Conservation (phyloP, 2,113 vertebrate species). For the Papio anubis region DNA sequence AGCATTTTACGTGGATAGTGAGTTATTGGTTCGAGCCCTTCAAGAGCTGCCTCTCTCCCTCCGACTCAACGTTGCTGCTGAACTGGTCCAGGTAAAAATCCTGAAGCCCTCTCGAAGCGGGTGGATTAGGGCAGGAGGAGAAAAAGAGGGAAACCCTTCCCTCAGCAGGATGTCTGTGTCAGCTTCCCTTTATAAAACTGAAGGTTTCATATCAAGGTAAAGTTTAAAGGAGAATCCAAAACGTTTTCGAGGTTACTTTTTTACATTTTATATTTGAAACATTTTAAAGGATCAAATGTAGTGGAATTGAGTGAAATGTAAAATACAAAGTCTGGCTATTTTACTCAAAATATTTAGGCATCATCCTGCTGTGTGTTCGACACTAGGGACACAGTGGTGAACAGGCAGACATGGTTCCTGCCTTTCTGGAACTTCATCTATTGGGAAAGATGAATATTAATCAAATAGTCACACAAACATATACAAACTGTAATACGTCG, state of each 20-base stretch:
- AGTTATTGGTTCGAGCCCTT: constrained; percentile 87
- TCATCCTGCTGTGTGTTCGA: background rate
- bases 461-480: background rate
- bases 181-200: background rate
- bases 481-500: background rate
- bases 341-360: background rate
- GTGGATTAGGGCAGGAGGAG: background rate
- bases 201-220: background rate
- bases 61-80: constrained; percentile 89
- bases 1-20: constrained; percentile 87
- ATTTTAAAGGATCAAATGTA: constrained; percentile 15
- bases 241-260: background rate
- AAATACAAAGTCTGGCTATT: background rate
- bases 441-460: background rate
- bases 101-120: too few species aligned
- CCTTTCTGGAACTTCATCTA: background rate
- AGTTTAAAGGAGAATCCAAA: constrained; percentile 6
- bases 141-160: background rate
- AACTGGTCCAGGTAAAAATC: constrained; percentile 90
- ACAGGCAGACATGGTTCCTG: background rate
- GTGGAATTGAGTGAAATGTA: background rate
- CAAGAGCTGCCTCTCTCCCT: constrained; percentile 91
- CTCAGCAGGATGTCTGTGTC: background rate
- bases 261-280: background rate
- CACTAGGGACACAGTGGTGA: background rate